Evolutionary conservation across 2,888 invertebrate species (phyloP).

Genomic region (Cosmia pyralina): DNA sequence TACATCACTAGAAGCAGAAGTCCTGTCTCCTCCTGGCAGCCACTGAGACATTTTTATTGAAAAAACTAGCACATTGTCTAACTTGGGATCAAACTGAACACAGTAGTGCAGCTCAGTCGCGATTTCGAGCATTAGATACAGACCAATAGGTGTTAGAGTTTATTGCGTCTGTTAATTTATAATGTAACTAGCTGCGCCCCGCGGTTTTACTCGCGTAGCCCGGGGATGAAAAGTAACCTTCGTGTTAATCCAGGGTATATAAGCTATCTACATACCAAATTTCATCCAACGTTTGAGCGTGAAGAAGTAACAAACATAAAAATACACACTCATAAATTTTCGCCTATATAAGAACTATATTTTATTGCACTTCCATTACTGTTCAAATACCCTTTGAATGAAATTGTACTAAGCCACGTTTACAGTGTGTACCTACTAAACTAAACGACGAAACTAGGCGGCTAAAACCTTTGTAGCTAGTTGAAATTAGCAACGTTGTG

Average conservation of each 20-base stretch:
- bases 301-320: too few relatives aligned
- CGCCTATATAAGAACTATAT: background rate
- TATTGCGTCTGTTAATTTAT: background rate
- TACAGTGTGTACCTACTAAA: slow-evolving; percentile 1
- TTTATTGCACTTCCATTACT: background rate
- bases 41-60: background rate
- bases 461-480: slow-evolving; percentile 39
- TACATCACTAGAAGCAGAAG: background rate
- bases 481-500: slow-evolving; percentile 51
- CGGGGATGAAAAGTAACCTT: too few relatives aligned
- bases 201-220: too few relatives aligned
- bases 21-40: background rate
- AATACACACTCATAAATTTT: too few relatives aligned
- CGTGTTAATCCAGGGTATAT: too few relatives aligned
- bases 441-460: slow-evolving; percentile 13
- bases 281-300: too few relatives aligned
- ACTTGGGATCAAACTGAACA: background rate
- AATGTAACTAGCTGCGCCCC: too few relatives aligned
- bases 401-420: background rate
- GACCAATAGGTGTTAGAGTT: background rate
- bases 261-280: too few relatives aligned
- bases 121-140: background rate
- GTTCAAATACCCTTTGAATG: background rate
- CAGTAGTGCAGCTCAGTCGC: background rate
- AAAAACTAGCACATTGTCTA: background rate